Evolutionary conservation across 2,797 vertebrate genomes (phyloP), one percentile per base, ranked within the genome.

Genomic region (Phrynocephalus vlangalii): DNA sequence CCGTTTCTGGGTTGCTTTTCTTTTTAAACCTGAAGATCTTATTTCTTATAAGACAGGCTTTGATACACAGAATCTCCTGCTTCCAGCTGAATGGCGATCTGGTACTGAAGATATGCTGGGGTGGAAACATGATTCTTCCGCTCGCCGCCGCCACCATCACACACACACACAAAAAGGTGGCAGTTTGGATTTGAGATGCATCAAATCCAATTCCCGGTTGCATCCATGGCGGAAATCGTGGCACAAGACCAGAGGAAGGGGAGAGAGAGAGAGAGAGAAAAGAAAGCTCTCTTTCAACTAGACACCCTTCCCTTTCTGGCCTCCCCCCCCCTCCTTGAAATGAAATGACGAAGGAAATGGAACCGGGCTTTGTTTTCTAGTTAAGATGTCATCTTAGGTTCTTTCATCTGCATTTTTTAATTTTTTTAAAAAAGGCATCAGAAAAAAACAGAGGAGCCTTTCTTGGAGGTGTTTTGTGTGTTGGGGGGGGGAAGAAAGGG

Each of bases 61-160:
- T 18, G 28, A 68, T 26, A 10, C 24, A 72, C 76, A 63, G 24
- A 11, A 76, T 44, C 26, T 38, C 15, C 78, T 68, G 15, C 10
- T 81, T 82, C 24, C 44, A 68, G 72, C 33, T 28, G 67, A 68
- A 81, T 81, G 87, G n/a, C 9, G 50, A 52, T 84, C 52, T 44
- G 67, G 18, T 15, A 75, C 70, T 56, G 26, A 70, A 88, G 63
- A 79, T 70, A 85, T 88, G 38, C n/a, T 75, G 63, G 2, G 38
- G 20, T 3, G 68, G 26, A 87, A 26, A 50, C 68, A 38, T 30
- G 44, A 60, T 66, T 70, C 10, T 18, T 30, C 48, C 3, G 24
- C 15, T 5, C 20, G 5, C 28, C 20, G 5, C 28, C 9, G 2
- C 50, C 44, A 4, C 15, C 8, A 22, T 26, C 20, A 5, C n/a